Evolutionary conservation across 37 sponge, comb jelly and placozoan species (phyloP).

Genomic region (Corticium candelabrum): DNA sequence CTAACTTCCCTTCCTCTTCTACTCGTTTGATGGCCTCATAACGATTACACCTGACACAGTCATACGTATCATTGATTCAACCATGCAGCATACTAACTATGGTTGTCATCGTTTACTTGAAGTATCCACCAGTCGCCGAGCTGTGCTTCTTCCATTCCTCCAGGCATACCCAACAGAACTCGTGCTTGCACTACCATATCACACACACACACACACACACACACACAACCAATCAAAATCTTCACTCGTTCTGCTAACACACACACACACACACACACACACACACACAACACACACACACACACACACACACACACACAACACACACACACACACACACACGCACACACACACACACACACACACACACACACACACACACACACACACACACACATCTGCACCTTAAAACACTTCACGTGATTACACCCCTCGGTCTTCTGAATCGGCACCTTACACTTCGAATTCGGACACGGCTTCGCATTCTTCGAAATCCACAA

Average conservation of each 20-base stretch:
- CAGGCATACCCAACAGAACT: conserved; percentile 91
- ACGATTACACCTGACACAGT: neutral
- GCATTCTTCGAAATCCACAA: conserved; percentile 62
- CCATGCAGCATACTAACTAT: too few species aligned
- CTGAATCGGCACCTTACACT: conserved; percentile 84
- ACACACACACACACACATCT: neutral
- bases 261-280: too few species aligned
- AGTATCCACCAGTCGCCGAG: conserved; percentile 84
- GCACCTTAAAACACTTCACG: conserved; percentile 77
- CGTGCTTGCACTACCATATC: conserved; percentile 57
- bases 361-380: too few species aligned
- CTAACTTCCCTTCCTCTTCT: too few species aligned
- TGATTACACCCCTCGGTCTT: conserved; percentile 93
- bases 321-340: too few species aligned
- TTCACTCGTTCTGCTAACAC: too few species aligned
- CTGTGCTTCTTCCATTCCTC: conserved; percentile 71
- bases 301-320: too few species aligned
- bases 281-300: too few species aligned
- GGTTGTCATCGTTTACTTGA: conserved; percentile 21
- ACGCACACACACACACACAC: too few species aligned
- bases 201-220: conserved; percentile 11
- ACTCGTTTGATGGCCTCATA: neutral
- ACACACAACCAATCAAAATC: neutral
- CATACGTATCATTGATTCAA: too few species aligned
- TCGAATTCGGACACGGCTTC: conserved; percentile 87